Base-by-base conservation (phyloP, 2,888 invertebrate genomes). In the Philereme vetulata region DNA sequence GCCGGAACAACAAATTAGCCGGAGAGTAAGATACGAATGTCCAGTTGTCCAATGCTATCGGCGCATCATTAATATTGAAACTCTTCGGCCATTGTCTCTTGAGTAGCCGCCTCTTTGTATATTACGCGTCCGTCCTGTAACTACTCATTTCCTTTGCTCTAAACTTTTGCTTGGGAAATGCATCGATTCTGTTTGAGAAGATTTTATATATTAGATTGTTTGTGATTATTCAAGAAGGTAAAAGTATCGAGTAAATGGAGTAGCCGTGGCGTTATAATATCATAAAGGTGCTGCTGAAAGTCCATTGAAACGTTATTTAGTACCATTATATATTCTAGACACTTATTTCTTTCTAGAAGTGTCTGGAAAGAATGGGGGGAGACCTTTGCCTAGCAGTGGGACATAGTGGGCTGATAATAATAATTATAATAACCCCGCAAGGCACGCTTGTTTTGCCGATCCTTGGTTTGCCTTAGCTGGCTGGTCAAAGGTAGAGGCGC, bases 61-160 rank as follows among this genome's bases (percentile, higher is more conserved):
- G 84, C 79, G 86, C 89, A 87, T 91, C 90, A 89, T 92, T 91
- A 92, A 91, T 90, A 90, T 88, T 89, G 88, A 85, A 90, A 89
- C 87, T 81, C 81, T 74, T 74, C 79, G 81, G 77, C 85, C 80
- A 89, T 90, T 92, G 90, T 90, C 88, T 89, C 78, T 81, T 65
- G 79, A 86, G 86, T 86, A 83, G 85, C 75, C 80, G 78, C 71
- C 85, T 82, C 86, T 90, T 87, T 90, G 88, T 87, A 82, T 83
- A 87, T 83, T 85, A 84, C 77, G 82, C 82, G 80, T 79, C 80
- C 77, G 76, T 81, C 77, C 72, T 44, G 80, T 85, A 88, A 86
- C 84, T 84, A 86, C 85, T 89, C 80, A 85, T 88, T 88, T 89
- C 84, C 85, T 89, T 84, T 83, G 76, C 77, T 81, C 71, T 73